Percentiles rank a stretch among this genome's conserved stretches.
Evolutionary conservation across 2,888 invertebrate genomes (phyloP).

Genomic region (Stenoptilia bipunctidactyla): DNA sequence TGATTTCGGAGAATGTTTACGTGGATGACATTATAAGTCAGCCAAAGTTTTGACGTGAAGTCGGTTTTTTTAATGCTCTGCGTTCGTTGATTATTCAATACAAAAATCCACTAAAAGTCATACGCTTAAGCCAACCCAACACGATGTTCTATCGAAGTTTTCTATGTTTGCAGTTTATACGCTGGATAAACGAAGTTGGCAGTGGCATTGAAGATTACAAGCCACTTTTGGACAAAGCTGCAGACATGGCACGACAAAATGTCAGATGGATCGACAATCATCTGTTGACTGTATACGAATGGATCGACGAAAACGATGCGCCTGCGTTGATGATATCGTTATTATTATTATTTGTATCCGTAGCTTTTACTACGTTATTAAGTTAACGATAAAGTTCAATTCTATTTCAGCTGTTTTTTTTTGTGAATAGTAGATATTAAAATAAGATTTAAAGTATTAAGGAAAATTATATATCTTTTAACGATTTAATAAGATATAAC

Average conservation of each 20-base stretch:
- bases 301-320: slow-evolving; percentile 54
- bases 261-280: slow-evolving; percentile 24
- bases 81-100: no score
- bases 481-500: background rate
- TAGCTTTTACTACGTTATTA: slow-evolving; percentile 31
- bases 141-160: no score
- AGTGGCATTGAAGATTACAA: slow-evolving; percentile 36
- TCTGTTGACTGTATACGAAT: slow-evolving; percentile 37
- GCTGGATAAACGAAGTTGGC: slow-evolving; percentile 30
- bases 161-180: slow-evolving; percentile 32
- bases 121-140: no score
- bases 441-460: no score
- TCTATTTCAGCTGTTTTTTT: no score
- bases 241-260: slow-evolving; percentile 24
- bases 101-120: background rate
- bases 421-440: no score
- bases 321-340: slow-evolving; percentile 34
- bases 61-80: no score
- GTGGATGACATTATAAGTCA: no score
- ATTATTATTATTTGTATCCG: slow-evolving; percentile 29
- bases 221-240: slow-evolving; percentile 20
- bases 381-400: slow-evolving; percentile 21
- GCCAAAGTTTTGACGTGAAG: no score
- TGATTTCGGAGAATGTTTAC: no score
- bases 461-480: no score